Evolutionary conservation across 2,113 vertebrate species (phyloP).

Genomic region (Prionailurus viverrinus): DNA sequence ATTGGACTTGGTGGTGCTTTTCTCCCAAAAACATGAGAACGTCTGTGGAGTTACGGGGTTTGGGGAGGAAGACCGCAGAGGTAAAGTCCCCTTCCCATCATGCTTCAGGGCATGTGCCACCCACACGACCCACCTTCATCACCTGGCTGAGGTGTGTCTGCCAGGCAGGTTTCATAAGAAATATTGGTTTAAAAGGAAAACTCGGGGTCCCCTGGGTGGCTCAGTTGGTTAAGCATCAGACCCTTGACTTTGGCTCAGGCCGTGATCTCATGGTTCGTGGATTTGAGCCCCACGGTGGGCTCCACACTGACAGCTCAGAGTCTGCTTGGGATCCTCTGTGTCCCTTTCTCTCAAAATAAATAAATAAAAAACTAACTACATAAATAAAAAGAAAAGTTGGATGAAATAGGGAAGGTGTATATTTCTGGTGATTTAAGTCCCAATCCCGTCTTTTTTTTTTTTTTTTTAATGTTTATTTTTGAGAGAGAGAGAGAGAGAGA

Average conservation of each 20-base stretch:
- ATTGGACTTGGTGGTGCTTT: neutral
- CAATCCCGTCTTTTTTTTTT: no score
- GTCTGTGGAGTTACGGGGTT: neutral
- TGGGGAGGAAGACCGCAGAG: neutral
- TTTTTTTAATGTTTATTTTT: no score
- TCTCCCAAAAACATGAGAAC: neutral
- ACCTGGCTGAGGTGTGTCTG: neutral
- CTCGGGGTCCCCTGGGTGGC: neutral
- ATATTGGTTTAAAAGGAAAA: neutral
- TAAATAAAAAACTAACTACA: no score
- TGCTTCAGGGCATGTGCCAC: rapidly evolving
- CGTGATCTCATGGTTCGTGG: no score
- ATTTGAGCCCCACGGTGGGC: no score
- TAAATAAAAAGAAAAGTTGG: neutral
- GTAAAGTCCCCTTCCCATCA: neutral
- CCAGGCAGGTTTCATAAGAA: neutral
- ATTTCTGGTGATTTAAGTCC: neutral
- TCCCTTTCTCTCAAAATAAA: no score
- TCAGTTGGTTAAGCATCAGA: no score
- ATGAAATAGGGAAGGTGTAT: neutral
- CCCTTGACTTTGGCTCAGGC: no score
- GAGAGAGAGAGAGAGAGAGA: no score
- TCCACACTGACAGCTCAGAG: no score
- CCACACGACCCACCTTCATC: rapidly evolving
- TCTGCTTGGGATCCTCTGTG: no score